Base-by-base conservation (phyloP, 2,888 invertebrate genomes). In the Leptogaster cylindrica region DNA sequence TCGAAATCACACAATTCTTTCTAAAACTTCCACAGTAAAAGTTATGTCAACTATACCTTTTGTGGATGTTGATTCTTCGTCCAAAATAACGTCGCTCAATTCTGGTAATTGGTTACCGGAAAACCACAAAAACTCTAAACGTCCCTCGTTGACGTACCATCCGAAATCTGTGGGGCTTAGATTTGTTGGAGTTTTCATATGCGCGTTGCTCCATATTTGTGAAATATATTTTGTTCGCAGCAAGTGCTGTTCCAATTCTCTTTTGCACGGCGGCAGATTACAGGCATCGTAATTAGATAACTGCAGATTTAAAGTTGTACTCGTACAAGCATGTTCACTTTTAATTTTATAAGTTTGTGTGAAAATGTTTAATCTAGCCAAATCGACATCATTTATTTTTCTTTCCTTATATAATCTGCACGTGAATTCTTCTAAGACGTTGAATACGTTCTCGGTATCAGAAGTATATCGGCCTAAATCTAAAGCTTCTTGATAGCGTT, bases 291-390 rank as follows among this genome's bases (percentile, higher is more conserved):
- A 69, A 55, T 70, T 72, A 67, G 58, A 67, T 12, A 68, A 33
- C 70, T 66, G 41, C 63, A 68, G 67, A 67, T 70, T 72, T 18
- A 72, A 68, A 69, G 69, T 64, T 28, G 63, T 67, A 23, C 66
- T 71, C 1, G 58, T 72, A n/a, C n/a, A n/a, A n/a, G n/a, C n/a
- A n/a, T n/a, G n/a, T n/a, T n/a, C n/a, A n/a, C n/a, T n/a, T n/a
- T n/a, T n/a, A n/a, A n/a, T n/a, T n/a, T n/a, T n/a, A 41, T 73
- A 73, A 12, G 55, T 72, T 55, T 71, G 70, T n/a, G 71, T 52
- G 64, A 72, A 72, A 25, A 71, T 63, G 65, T 71, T 70, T 68
- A 74, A 71, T 52, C 73, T 44, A 61, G 73, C 73, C 68, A 66
- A 70, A 71, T 73, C 66, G 27, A 74, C 72, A 28, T 73, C 73